These are phyloP conservation scores for Oscheius myriophilus DNA, from an alignment of 2,888 invertebrate genomes.

Conservation along the genomic window DNA sequence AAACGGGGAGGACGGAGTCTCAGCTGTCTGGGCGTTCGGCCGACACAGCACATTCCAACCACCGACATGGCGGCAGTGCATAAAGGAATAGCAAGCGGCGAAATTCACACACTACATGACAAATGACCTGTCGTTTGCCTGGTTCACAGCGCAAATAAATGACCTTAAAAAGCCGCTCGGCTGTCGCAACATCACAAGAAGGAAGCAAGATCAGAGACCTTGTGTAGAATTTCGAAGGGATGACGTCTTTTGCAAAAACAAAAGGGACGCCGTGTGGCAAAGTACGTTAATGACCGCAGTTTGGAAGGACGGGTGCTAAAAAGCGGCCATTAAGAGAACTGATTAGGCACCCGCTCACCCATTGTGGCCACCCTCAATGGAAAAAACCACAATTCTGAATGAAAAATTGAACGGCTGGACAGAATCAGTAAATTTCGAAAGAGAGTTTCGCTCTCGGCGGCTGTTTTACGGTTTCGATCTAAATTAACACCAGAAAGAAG, in stretches of 20 bases:
- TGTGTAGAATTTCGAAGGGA: not conserved
- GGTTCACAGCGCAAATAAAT: slow-evolving; percentile 8
- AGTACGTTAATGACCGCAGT: slow-evolving; percentile 23
- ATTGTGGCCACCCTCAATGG: not conserved
- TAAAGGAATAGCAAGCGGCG: not conserved
- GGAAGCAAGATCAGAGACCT: not conserved
- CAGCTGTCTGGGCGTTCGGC: no score
- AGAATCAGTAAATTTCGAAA: not conserved
- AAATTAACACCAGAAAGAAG: no score
- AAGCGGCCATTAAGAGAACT: slow-evolving; percentile 24
- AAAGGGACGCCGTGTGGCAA: slow-evolving; percentile 10
- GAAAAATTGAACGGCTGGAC: not conserved
- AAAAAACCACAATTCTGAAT: not conserved
- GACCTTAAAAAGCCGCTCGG: slow-evolving; percentile 18
- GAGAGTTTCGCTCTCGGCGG: not conserved
- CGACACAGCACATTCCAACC: no score
- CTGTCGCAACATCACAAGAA: not conserved
- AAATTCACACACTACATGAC: not conserved
- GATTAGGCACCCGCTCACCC: slow-evolving; percentile 23
- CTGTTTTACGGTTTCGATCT: slow-evolving; percentile 9
- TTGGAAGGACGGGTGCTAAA: slow-evolving; percentile 23
- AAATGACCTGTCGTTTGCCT: not conserved
- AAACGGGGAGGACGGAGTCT: slow-evolving; percentile 4
- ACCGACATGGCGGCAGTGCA: not conserved
- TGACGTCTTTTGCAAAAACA: not conserved